Evolutionary conservation across 1,140 invertebrate species (phyloP), one percentile per base, ranked within the genome.

Genomic region (Megalopta genalis): DNA sequence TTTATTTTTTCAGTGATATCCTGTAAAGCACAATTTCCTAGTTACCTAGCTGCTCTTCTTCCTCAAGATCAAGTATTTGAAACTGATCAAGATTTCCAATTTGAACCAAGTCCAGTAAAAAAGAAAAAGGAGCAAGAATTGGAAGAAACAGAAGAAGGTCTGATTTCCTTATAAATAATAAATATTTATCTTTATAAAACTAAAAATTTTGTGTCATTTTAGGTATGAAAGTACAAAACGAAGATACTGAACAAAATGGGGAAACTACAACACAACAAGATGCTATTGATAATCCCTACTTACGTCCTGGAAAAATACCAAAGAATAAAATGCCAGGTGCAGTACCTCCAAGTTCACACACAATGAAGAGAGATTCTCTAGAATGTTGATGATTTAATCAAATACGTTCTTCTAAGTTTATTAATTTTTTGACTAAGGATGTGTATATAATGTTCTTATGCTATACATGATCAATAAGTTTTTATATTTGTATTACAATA

Each of bases 1-100:
- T 70, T 65, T 83, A 81, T 86, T 75, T 72, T 95, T 95, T 85
- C 93, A 97, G 97, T 99, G 81, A 98, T 99, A 88, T 96, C 97
- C 2, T 96, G 96, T 83, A 98, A 98, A 90, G 95, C 97, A 9
- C 93, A 94, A 81, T 95, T 97, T 88, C 96, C 97, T 21, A 95
- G 97, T 23, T 99, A 99, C 90, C 90, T 98, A 10, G 94, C 96
- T 82, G 98, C 98, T 6, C 93, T 99, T 8, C 91, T 99, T 83
- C 98, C 98, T 2, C 97, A 97, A 85, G 98, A 99, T 93, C 98
- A 99, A 94, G 96, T 99, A 42, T 98, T 99, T 93, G 98, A 99
- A 88, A 96, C 96, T 87, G 97, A 98, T 90, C 96, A 97, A 91
- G 95, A 97, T 88, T 95, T 96, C 81, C 95, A 96, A 88, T 94